phyloP scores from a whole-genome alignment of 2,113 vertebrate species.

The Rhinolophus ferrumequinum region DNA sequence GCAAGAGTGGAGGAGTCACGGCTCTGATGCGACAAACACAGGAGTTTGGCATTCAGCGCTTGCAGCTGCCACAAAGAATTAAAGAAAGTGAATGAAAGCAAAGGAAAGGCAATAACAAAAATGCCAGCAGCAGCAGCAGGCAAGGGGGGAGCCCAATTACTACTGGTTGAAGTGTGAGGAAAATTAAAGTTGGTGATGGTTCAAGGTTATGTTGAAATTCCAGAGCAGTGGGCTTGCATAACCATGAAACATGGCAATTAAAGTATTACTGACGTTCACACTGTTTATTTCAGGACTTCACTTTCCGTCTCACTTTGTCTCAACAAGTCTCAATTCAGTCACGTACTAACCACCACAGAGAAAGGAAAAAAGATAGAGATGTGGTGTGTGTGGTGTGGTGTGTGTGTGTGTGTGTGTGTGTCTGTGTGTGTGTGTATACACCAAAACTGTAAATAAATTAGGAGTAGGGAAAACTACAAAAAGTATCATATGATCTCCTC shows the following conservation, averaged over 20 bases:
- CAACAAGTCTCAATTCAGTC: slow-evolving; percentile 57
- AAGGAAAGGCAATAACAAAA: slow-evolving; percentile 56
- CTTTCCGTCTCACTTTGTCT: slow-evolving; percentile 51
- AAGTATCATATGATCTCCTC: neutral
- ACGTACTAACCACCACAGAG: neutral
- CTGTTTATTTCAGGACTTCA: slow-evolving; percentile 64
- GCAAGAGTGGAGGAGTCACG: slow-evolving; percentile 8
- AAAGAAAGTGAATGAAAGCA: slow-evolving; percentile 62
- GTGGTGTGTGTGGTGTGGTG: neutral
- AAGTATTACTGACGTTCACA: slow-evolving; percentile 71
- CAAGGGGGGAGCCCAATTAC: slow-evolving; percentile 68
- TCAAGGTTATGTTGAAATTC: slow-evolving; percentile 82
- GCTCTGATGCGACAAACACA: slow-evolving; percentile 58
- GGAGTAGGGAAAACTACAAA: neutral
- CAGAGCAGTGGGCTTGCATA: slow-evolving; percentile 77
- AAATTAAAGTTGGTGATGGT: slow-evolving; percentile 72
- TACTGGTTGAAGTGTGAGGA: slow-evolving; percentile 72
- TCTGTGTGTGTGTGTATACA: neutral
- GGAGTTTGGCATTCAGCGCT: slow-evolving; percentile 60
- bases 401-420: too few species aligned
- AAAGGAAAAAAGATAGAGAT: neutral
- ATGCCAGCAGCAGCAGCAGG: slow-evolving; percentile 48
- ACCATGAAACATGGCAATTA: slow-evolving; percentile 71
- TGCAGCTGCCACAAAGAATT: slow-evolving; percentile 74
- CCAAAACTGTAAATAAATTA: slow-evolving; percentile 6